Evolutionary conservation across 2,888 invertebrate genomes (phyloP).

Genomic region (Incurvaria masculella): DNA sequence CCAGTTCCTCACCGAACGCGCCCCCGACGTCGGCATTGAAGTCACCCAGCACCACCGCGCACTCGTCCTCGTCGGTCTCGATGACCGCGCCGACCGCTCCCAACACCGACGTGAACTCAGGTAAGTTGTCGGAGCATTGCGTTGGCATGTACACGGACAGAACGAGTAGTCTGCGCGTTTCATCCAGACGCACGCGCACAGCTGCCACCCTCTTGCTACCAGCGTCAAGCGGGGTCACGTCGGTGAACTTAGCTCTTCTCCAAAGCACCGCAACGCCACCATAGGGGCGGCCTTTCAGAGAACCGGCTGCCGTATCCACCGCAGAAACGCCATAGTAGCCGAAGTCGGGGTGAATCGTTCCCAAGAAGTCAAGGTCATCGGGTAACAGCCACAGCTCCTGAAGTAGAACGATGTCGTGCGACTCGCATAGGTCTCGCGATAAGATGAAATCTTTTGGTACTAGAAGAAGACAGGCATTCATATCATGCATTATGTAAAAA

Average conservation of each 20-base stretch:
- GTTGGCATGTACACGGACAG: slow-evolving; percentile 20
- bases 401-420: not conserved
- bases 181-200: slow-evolving; percentile 10
- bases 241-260: slow-evolving; percentile 14
- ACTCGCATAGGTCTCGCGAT: not conserved
- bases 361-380: not conserved
- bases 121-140: slow-evolving; percentile 14
- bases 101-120: slow-evolving; percentile 1
- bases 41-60: not conserved
- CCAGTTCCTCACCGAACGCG: not conserved
- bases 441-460: no score
- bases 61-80: not conserved
- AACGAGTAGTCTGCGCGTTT: slow-evolving; percentile 11
- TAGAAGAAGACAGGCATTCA: no score
- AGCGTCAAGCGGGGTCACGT: slow-evolving; percentile 16
- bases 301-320: slow-evolving; percentile 16
- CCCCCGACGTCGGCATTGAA: not conserved
- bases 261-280: slow-evolving; percentile 19
- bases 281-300: slow-evolving; percentile 16
- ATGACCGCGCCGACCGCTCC: not conserved
- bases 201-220: slow-evolving; percentile 13
- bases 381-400: slow-evolving; percentile 1
- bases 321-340: slow-evolving; percentile 16
- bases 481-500: no score
- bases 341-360: slow-evolving; percentile 15